Conservation (phyloP, 1,140 invertebrate genomes). For the Sinella curviseta region DNA sequence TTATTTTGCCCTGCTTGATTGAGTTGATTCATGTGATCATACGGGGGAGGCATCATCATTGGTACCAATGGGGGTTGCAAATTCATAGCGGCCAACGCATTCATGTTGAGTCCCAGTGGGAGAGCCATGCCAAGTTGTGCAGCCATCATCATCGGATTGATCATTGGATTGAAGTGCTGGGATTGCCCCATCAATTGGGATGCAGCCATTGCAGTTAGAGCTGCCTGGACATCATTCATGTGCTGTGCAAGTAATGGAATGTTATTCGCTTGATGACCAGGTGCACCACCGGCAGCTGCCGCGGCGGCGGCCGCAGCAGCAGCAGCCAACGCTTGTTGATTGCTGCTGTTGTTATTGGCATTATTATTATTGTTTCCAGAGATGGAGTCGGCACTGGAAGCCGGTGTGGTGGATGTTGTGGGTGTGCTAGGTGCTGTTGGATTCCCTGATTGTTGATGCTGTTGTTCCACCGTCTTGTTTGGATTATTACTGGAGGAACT, state of each 20-base stretch:
- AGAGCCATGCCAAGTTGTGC: constrained; percentile 68
- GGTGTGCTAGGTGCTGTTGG: constrained; percentile 65
- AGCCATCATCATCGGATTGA: constrained; percentile 71
- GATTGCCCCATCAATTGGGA: constrained; percentile 62
- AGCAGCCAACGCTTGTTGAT: constrained; percentile 25
- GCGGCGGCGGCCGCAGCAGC: constrained; percentile 30
- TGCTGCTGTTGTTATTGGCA: constrained; percentile 49
- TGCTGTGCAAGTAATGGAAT: constrained; percentile 65
- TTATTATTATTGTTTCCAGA: constrained; percentile 54
- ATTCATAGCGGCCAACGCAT: constrained; percentile 82
- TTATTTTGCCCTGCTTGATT: constrained; percentile 42
- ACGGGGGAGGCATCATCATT: constrained; percentile 83
- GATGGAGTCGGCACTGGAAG: constrained; percentile 62
- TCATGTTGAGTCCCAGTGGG: constrained; percentile 77
- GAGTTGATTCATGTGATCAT: constrained; percentile 62
- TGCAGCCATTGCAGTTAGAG: constrained; percentile 77
- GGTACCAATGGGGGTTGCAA: constrained; percentile 82
- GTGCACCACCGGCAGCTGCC: constrained; percentile 24
- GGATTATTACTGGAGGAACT: constrained; percentile 51
- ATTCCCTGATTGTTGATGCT: constrained; percentile 51
- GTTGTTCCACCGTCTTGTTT: constrained; percentile 41
- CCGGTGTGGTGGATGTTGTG: constrained; percentile 63
- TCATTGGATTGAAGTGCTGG: constrained; percentile 79
- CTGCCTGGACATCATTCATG: constrained; percentile 81
- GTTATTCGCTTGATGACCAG: constrained; percentile 58